A percentile compares a stretch with the other conserved stretches of the same genome.
phyloP scores from a whole-genome alignment of 2,113 vertebrate species.

The Bujurquina vittata region DNA sequence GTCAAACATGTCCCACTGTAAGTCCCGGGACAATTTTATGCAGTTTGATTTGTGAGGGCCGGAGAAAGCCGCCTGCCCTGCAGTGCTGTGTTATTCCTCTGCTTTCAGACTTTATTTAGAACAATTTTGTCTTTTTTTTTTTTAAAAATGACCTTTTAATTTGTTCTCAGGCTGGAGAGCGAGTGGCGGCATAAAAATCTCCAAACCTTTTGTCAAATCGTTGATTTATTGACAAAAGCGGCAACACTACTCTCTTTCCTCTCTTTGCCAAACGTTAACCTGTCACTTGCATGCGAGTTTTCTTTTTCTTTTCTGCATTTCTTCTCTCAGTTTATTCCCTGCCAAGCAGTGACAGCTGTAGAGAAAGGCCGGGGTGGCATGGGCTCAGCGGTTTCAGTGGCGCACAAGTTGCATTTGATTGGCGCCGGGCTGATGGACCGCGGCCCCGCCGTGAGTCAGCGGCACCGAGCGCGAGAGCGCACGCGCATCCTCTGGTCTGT shows the following conservation, averaged over 20 bases:
- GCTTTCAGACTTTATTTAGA: slow-evolving; percentile 61
- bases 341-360: slow-evolving; percentile 60
- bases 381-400: slow-evolving; percentile 63
- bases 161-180: slow-evolving; percentile 33
- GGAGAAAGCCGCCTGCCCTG: neutral
- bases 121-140: neutral
- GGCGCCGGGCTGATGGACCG: slow-evolving; percentile 65
- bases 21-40: slow-evolving; percentile 47
- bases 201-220: slow-evolving; percentile 45
- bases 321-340: neutral
- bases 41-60: slow-evolving; percentile 57
- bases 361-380: slow-evolving; percentile 60
- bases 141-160: slow-evolving; percentile 34
- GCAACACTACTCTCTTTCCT: slow-evolving; percentile 35
- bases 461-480: neutral
- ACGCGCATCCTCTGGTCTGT: slow-evolving; percentile 41
- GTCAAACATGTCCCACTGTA: slow-evolving; percentile 64
- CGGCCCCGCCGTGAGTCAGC: slow-evolving; percentile 63
- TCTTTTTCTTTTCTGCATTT: slow-evolving; percentile 12
- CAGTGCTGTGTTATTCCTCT: slow-evolving; percentile 76
- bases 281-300: slow-evolving; percentile 44
- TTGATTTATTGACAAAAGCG: slow-evolving; percentile 61
- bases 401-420: slow-evolving; percentile 68
- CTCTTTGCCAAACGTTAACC: slow-evolving; percentile 40
- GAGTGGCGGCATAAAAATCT: neutral